Conservation (phyloP, 2,113 vertebrate genomes). For the Callithrix jacchus region DNA sequence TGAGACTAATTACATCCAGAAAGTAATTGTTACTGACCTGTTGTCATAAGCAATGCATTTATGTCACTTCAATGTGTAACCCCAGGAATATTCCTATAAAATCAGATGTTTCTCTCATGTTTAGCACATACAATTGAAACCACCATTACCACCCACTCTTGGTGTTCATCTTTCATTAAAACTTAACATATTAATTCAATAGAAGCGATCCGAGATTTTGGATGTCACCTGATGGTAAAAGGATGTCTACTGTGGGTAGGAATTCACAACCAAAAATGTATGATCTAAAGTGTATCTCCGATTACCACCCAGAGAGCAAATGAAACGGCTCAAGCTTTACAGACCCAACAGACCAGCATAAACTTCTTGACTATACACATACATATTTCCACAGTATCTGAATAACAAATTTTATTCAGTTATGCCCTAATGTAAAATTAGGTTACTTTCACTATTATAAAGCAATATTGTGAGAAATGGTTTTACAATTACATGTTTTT, state of each 20-base stretch:
- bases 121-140: not conserved
- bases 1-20: conserved; percentile 22
- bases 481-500: not conserved
- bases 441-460: not conserved
- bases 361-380: not conserved
- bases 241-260: not conserved
- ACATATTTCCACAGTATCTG: not conserved
- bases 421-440: not conserved
- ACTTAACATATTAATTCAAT: not conserved
- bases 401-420: not conserved
- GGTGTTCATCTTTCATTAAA: not conserved
- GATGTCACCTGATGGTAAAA: not conserved
- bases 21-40: not conserved
- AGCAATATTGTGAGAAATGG: not conserved
- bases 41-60: not conserved
- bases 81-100: not conserved
- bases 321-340: not conserved
- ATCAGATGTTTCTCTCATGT: not conserved
- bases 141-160: not conserved
- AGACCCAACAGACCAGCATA: not conserved
- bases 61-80: not conserved
- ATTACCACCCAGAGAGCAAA: not conserved
- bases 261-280: not conserved
- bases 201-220: not conserved
- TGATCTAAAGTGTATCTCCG: not conserved